Base-by-base conservation (phyloP, 2,888 invertebrate genomes). In the Mesorhabditis sp. region DNA sequence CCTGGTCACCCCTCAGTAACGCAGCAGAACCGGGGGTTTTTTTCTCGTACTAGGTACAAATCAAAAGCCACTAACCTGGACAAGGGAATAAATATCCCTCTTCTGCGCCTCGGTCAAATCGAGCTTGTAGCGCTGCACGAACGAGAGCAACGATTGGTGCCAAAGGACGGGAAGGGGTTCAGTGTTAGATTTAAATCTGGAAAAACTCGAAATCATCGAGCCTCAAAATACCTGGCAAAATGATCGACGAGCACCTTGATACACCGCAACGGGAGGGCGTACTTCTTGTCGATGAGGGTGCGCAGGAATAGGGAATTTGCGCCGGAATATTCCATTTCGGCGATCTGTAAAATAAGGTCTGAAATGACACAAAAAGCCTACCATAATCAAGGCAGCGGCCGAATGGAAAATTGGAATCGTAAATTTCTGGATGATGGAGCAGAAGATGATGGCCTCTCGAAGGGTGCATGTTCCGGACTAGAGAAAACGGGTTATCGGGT, bases 291-390 rank as follows among this genome's bases (percentile, higher is more conserved):
- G 75, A 98, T 90, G 72, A 98, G 91, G 86, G 94, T 92, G 73
- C 95, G 89, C 69, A 98, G 89, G 86, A 98, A 94, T 83, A 97
- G 93, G 45, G 95, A 95, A 87, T 92, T 95, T 0, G 96, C 93
- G 3, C 97, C 97, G 43, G 92, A 92, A 85, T 95, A 96, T 81
- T 93, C 93, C 95, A 97, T 95, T 88, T 95, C 95, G 62, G 95
- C 95, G 71, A 98, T 93, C 88, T 94, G 93, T 44, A 95, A 88
- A 69, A 70, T 67, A 15, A 43, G 13, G 58, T 41, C 15, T 62
- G n/a, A 10, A 62, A 28, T 6, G 61, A 4, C 43, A 67, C 44
- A 44, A 63, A 63, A 10, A 50, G 7, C 70, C 58, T 45, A 83
- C 80, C 73, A 80, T 80, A 4, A 83, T 70, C 85, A 98, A 90